Evolutionary conservation across 2,113 vertebrate genomes (phyloP).

Genomic region (Ramphastos sulfuratus): DNA sequence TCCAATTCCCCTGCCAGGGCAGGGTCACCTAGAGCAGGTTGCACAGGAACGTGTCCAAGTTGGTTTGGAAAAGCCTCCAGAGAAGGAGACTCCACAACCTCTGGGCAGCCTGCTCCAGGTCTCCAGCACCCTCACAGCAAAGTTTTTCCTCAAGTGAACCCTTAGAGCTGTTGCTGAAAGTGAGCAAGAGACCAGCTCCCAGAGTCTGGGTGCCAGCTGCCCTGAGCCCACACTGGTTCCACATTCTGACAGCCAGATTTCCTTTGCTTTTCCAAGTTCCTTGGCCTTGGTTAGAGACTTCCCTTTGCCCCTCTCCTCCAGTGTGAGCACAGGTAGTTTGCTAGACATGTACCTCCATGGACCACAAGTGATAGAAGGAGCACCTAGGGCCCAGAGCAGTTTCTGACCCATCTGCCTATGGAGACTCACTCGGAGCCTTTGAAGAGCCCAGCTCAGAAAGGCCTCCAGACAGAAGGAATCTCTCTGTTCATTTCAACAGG

Average conservation of each 20-base stretch:
- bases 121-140: too few species aligned
- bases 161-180: background rate
- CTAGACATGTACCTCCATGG: background rate
- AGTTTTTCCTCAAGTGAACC: too few species aligned
- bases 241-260: background rate
- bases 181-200: background rate
- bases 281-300: background rate
- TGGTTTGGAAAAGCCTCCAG: too few species aligned
- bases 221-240: background rate
- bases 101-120: too few species aligned
- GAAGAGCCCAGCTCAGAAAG: background rate
- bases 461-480: background rate
- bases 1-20: too few species aligned
- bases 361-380: background rate
- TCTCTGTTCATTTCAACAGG: background rate
- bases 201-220: fast-evolving
- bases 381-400: background rate
- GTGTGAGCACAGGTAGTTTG: background rate
- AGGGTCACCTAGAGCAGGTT: too few species aligned
- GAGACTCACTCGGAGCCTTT: background rate
- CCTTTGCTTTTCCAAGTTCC: background rate
- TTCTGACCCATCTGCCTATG: background rate
- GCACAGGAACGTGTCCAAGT: too few species aligned
- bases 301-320: background rate
- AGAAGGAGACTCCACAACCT: too few species aligned